These are phyloP conservation scores for Climacteris rufus DNA, from an alignment of 2,113 vertebrate genomes.

Conservation along the genomic window DNA sequence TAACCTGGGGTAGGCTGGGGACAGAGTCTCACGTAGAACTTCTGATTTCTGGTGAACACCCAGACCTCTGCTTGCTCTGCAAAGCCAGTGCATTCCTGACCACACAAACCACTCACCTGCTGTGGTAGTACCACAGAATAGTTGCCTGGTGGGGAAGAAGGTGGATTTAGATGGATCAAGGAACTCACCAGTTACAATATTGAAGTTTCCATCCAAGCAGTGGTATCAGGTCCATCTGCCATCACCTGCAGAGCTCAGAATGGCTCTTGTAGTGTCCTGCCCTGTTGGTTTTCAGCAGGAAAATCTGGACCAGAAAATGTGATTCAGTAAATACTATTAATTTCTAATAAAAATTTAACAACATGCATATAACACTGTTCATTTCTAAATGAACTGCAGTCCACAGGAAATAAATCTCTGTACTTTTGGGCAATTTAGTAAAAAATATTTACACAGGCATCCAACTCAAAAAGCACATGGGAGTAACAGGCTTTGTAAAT, in stretches of 20 bases:
- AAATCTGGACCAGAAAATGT: not conserved
- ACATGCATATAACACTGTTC: not conserved
- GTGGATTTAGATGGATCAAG: not conserved
- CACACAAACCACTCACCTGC: not conserved
- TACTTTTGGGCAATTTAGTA: not conserved
- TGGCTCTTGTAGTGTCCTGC: rapidly evolving
- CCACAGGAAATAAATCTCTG: not conserved
- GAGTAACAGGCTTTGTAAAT: not conserved
- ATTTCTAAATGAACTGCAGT: not conserved
- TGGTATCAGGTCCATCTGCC: not conserved
- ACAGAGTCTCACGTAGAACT: not conserved
- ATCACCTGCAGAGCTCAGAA: not conserved
- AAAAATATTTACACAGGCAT: not conserved
- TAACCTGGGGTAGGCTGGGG: too few relatives aligned
- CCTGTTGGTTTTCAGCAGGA: not conserved
- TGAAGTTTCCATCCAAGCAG: not conserved
- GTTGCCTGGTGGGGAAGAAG: not conserved
- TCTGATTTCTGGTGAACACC: not conserved
- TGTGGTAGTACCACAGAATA: too few relatives aligned
- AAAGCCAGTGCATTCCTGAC: not conserved
- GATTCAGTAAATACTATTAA: not conserved
- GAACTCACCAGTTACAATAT: not conserved
- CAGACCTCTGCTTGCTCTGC: not conserved
- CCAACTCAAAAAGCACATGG: not conserved
- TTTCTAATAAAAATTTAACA: not conserved